Percentiles rank a stretch among this genome's conserved stretches.
Conservation (phyloP, 2,888 invertebrate genomes). For the Ennomos erosarius region DNA sequence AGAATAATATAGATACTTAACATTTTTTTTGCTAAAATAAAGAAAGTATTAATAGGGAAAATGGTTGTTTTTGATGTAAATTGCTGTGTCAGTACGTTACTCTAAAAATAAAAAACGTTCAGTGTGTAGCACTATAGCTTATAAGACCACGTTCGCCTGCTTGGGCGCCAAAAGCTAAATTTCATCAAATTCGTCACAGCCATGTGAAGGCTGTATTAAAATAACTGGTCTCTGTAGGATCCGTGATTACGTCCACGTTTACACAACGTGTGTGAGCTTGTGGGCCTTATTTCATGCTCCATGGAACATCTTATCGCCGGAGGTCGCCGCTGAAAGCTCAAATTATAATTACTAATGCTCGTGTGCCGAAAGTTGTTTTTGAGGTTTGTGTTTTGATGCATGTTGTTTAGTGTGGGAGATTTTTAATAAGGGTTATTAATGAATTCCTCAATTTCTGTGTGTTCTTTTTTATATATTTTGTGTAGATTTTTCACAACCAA, state of each 20-base stretch:
- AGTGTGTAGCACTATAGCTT: too few species aligned
- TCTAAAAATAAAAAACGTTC: too few species aligned
- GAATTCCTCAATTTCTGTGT: not conserved
- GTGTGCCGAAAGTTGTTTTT: conserved; percentile 71
- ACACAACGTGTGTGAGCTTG: conserved; percentile 55
- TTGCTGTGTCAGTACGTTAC: conserved; percentile 17
- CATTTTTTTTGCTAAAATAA: too few species aligned
- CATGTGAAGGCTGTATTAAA: too few species aligned
- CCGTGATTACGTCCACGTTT: conserved; percentile 16
- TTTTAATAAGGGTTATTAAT: conserved; percentile 33
- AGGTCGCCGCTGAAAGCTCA: conserved; percentile 68
- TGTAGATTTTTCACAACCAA: too few species aligned
- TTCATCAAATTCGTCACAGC: too few species aligned
- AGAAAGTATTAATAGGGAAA: too few species aligned
- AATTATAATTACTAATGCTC: conserved; percentile 82
- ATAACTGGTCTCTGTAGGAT: too few species aligned
- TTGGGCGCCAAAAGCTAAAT: too few species aligned
- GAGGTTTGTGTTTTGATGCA: conserved; percentile 50
- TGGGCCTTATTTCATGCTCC: conserved; percentile 81
- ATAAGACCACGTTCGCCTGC: too few species aligned
- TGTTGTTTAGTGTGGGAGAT: conserved; percentile 24
- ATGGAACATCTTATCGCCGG: conserved; percentile 80
- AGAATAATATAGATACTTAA: too few species aligned
- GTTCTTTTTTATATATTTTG: not conserved
- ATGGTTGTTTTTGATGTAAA: not conserved